These are phyloP conservation scores for Hylia prasina DNA, from an alignment of 2,113 vertebrate genomes.

Conservation along the genomic window DNA sequence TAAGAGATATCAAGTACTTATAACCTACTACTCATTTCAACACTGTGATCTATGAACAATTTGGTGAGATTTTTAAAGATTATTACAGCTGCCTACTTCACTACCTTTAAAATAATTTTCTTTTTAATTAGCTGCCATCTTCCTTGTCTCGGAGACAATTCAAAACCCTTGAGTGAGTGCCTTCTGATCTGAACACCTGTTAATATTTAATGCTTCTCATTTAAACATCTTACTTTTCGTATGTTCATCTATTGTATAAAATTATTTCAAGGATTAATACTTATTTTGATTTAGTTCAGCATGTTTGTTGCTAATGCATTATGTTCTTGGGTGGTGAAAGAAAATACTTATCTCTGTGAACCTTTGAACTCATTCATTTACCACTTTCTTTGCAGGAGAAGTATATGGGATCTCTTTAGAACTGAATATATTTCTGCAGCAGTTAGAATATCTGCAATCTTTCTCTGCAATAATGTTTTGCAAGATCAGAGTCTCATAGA, in stretches of 20 bases:
- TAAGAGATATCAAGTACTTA: not conserved
- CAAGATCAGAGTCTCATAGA: not conserved
- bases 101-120: slow-evolving; percentile 27
- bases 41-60: not conserved
- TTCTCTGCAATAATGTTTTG: not conserved
- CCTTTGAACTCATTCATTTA: not conserved
- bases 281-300: not conserved
- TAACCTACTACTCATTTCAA: not conserved
- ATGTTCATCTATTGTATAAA: not conserved
- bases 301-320: not conserved
- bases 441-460: not conserved
- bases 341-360: not conserved
- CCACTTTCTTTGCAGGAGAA: not conserved
- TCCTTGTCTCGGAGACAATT: slow-evolving; percentile 18
- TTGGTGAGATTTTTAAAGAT: not conserved
- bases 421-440: not conserved
- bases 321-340: not conserved
- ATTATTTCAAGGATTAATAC: not conserved
- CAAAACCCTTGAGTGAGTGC: not conserved
- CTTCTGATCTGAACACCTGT: slow-evolving; percentile 26
- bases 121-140: slow-evolving; percentile 25
- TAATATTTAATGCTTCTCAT: slow-evolving; percentile 31
- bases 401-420: not conserved
- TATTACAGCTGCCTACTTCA: not conserved
- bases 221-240: slow-evolving; percentile 11